phyloP scores from a whole-genome alignment of 2,888 invertebrate genomes.

The Thumatha senex region DNA sequence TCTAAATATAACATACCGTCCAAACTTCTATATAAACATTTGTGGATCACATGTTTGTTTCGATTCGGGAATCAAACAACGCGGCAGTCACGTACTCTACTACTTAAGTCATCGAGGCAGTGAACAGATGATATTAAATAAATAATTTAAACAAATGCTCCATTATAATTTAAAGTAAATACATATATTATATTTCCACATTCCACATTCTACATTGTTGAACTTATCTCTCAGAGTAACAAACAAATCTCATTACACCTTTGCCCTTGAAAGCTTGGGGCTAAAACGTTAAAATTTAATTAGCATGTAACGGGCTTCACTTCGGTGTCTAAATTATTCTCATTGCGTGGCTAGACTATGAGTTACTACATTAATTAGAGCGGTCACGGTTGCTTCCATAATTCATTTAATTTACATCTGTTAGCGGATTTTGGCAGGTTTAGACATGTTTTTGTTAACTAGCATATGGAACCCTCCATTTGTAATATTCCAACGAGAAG shows the following conservation, averaged over 20 bases:
- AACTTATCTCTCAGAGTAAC: constrained; percentile 15
- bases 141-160: not conserved
- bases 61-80: too few species aligned
- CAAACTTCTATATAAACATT: too few species aligned
- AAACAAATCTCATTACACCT: constrained; percentile 36
- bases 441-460: constrained; percentile 2
- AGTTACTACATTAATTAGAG: constrained; percentile 38
- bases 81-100: too few species aligned
- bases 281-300: constrained; percentile 55
- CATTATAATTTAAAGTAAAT: constrained; percentile 10
- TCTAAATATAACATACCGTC: too few species aligned
- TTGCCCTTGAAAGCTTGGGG: constrained; percentile 17
- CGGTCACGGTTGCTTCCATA: constrained; percentile 29
- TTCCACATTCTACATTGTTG: constrained; percentile 5
- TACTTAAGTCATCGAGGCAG: not conserved
- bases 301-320: constrained; percentile 34
- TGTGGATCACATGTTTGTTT: too few species aligned
- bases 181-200: constrained; percentile 7
- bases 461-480: not conserved
- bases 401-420: constrained; percentile 33
- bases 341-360: constrained; percentile 40
- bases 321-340: constrained; percentile 40
- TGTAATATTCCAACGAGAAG: not conserved
- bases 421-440: constrained; percentile 1
- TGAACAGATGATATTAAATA: not conserved